These are phyloP conservation scores for Gavia stellata DNA, from an alignment of 2,113 vertebrate genomes.

Conservation along the genomic window DNA sequence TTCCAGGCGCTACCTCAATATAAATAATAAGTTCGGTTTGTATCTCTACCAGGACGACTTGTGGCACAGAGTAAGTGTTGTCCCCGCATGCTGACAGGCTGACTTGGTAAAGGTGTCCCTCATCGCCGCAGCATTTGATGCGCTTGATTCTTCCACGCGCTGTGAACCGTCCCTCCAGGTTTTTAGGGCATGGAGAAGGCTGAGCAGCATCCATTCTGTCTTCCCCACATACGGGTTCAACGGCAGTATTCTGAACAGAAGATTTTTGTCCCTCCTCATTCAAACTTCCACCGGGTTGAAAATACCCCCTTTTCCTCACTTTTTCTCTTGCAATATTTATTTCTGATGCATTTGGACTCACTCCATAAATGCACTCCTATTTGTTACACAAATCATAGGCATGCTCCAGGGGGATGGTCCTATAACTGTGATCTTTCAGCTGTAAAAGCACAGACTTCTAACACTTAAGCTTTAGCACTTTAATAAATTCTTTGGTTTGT, in stretches of 20 bases:
- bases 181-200: not conserved
- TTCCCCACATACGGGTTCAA: fast-evolving
- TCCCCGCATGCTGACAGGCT: not conserved
- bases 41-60: not conserved
- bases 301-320: not conserved
- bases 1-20: not conserved
- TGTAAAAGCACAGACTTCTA: not conserved
- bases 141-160: fast-evolving
- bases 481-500: not conserved
- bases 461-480: not conserved
- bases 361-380: not conserved
- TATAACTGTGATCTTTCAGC: not conserved
- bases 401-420: not conserved
- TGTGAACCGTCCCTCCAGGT: fast-evolving
- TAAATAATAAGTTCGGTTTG: fast-evolving
- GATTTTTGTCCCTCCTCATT: not conserved
- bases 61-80: not conserved
- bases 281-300: not conserved
- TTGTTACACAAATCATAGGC: not conserved
- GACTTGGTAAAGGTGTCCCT: fast-evolving
- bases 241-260: not conserved
- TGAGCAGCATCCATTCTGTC: not conserved
- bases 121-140: fast-evolving
- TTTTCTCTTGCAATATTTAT: not conserved
- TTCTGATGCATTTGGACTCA: not conserved